Conservation (phyloP, 2,113 vertebrate species). For the Furnarius figulus region DNA sequence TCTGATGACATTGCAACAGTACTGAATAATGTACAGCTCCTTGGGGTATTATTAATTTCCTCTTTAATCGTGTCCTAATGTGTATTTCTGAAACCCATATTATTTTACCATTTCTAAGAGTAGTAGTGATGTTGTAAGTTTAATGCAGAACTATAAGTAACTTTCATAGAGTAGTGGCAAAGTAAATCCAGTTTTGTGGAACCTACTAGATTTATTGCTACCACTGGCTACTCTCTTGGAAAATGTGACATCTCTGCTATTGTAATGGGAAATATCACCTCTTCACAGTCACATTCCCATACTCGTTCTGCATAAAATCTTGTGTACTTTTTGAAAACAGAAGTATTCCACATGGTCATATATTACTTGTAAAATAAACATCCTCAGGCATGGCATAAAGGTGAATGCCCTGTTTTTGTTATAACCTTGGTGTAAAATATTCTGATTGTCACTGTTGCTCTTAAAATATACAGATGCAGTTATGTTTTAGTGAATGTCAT, state of each 20-base stretch:
- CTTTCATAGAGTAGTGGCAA: not conserved
- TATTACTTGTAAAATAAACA: not conserved
- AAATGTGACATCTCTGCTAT: not conserved
- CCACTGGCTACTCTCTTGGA: not conserved
- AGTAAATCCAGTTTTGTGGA: not conserved
- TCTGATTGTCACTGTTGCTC: not conserved
- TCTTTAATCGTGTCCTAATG: not conserved
- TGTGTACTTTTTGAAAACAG: not conserved
- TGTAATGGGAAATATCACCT: not conserved
- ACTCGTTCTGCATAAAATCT: not conserved
- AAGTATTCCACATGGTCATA: not conserved
- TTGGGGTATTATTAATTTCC: not conserved
- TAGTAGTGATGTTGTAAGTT: not conserved
- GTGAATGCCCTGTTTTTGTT: not conserved
- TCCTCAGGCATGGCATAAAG: not conserved
- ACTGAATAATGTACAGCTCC: not conserved
- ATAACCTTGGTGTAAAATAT: not conserved
- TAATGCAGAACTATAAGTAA: not conserved
- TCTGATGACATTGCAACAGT: not conserved
- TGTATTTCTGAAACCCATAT: not conserved
- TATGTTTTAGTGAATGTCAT: not conserved
- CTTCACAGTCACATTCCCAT: not conserved
- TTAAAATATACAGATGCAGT: not conserved
- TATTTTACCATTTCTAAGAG: not conserved
- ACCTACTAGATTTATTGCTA: not conserved